phyloP scores from a whole-genome alignment of 2,888 invertebrate species.

The Glaucopsyche alexis region DNA sequence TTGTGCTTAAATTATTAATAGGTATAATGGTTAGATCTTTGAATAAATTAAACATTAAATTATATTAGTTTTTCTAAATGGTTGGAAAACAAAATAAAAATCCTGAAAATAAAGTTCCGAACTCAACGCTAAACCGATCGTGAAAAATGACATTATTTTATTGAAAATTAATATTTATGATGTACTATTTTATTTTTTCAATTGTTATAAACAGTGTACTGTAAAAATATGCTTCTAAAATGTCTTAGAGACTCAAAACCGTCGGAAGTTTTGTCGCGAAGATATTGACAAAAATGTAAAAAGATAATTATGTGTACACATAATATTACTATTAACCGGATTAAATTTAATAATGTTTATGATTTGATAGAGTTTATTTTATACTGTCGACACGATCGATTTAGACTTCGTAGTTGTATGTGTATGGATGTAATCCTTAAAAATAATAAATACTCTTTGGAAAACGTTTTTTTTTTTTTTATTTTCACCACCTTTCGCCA shows the following conservation, averaged over 20 bases:
- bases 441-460: slow-evolving; percentile 37
- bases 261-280: too few species aligned
- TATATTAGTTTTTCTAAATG: neutral
- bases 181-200: neutral
- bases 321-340: too few species aligned
- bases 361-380: neutral
- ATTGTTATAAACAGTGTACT: neutral
- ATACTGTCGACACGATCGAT: slow-evolving; percentile 20
- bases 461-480: slow-evolving; percentile 27
- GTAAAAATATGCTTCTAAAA: neutral
- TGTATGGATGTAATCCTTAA: slow-evolving; percentile 39
- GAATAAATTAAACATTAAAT: too few species aligned
- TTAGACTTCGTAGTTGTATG: slow-evolving; percentile 32
- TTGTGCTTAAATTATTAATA: too few species aligned
- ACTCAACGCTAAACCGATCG: slow-evolving; percentile 26
- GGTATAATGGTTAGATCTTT: too few species aligned
- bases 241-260: too few species aligned
- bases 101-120: neutral
- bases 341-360: neutral
- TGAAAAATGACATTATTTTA: neutral
- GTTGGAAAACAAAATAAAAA: neutral
- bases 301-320: too few species aligned
- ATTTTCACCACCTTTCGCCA: neutral
- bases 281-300: too few species aligned
- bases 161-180: neutral